Percentiles rank a stretch among this genome's conserved stretches.
These are phyloP conservation scores for Nomada fabriciana DNA, from an alignment of 2,888 invertebrate species.

Conservation along the genomic window DNA sequence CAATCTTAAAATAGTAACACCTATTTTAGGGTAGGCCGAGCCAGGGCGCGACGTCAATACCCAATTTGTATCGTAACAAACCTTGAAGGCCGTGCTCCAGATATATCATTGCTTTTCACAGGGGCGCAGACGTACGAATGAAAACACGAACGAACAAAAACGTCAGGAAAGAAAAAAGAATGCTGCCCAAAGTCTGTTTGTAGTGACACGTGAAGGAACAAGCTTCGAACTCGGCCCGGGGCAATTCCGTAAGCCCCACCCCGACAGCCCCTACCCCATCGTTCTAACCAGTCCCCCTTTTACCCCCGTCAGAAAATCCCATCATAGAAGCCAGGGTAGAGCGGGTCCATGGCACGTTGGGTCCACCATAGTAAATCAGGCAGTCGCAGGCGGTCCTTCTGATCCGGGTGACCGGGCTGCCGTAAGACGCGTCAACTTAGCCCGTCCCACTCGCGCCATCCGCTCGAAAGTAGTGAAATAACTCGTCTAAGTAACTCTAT, in stretches of 20 bases:
- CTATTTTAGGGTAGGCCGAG: background rate
- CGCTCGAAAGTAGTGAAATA: conserved; percentile 78
- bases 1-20: background rate
- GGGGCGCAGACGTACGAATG: no score
- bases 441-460: conserved; percentile 70
- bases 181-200: background rate
- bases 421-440: conserved; percentile 71
- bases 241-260: conserved; percentile 80
- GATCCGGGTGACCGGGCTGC: conserved; percentile 80
- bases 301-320: conserved; percentile 76
- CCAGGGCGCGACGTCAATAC: background rate
- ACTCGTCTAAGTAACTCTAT: conserved; percentile 81
- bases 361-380: conserved; percentile 83
- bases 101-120: no score
- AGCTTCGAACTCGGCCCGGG: conserved; percentile 50
- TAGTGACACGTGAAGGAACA: conserved; percentile 47
- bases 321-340: conserved; percentile 71
- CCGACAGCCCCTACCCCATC: conserved; percentile 75
- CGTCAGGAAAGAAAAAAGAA: background rate
- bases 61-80: background rate
- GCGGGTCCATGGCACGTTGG: conserved; percentile 72
- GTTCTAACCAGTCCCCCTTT: conserved; percentile 75
- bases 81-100: background rate
- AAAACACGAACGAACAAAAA: background rate
- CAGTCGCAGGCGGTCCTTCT: conserved; percentile 84